phyloP scores from a whole-genome alignment of 2,797 vertebrate species.

The Argya squamiceps region DNA sequence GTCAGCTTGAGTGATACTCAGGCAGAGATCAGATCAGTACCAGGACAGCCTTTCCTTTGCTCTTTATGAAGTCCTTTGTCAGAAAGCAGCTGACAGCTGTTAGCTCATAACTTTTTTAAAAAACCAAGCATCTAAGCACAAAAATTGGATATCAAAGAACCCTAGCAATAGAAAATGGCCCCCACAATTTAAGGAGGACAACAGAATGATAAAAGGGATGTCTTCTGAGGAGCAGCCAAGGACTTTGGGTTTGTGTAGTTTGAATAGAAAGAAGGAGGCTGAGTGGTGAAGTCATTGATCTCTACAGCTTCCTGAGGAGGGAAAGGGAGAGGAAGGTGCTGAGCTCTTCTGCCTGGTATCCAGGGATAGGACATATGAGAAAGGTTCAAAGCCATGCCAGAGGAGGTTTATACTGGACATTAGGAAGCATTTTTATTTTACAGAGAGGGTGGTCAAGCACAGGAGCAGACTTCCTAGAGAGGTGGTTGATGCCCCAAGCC shows the following conservation, averaged over 20 bases:
- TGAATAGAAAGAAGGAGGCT: background rate
- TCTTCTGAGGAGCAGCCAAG: background rate
- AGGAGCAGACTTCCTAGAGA: background rate
- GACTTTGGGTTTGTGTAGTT: background rate
- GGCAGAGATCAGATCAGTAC: background rate
- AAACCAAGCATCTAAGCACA: fast-evolving
- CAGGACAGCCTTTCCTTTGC: background rate
- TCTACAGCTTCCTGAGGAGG: background rate
- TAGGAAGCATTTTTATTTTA: background rate
- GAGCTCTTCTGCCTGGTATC: background rate
- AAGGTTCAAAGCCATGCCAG: background rate
- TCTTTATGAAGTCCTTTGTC: background rate
- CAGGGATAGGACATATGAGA: fast-evolving
- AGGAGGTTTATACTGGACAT: background rate
- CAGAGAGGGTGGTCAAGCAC: background rate
- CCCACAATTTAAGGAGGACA: background rate
- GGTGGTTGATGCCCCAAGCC: fast-evolving
- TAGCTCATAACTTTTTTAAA: background rate
- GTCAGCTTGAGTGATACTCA: background rate
- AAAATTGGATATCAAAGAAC: background rate
- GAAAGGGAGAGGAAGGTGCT: background rate
- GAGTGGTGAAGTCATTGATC: background rate
- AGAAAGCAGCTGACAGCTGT: background rate
- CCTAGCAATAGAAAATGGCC: background rate
- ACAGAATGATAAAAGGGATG: background rate